phyloP scores from a whole-genome alignment of 1,140 invertebrate species.

The Holcopasites calliopsidis region DNA sequence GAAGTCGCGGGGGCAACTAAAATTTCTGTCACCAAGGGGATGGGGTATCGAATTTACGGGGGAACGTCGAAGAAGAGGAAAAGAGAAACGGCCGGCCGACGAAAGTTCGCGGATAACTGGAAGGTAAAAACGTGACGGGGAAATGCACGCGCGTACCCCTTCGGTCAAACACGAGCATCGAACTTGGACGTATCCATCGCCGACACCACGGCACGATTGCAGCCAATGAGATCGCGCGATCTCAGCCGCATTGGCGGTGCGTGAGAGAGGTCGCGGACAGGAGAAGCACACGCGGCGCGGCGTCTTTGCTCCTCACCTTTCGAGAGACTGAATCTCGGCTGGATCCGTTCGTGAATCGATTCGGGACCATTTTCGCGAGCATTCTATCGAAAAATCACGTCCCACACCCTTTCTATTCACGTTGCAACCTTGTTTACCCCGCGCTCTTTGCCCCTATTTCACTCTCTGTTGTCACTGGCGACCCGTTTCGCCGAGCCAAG shows the following conservation, averaged over 20 bases:
- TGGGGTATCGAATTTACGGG: not conserved
- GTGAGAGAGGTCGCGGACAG: constrained; percentile 61
- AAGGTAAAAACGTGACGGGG: constrained; percentile 1
- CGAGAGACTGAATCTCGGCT: not conserved
- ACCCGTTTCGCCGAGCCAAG: not conserved
- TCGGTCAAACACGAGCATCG: constrained; percentile 56
- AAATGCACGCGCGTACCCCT: constrained; percentile 43
- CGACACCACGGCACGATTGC: constrained; percentile 64
- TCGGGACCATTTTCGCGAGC: not conserved
- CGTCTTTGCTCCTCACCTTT: constrained; percentile 11
- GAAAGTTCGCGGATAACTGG: not conserved
- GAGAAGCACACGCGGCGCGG: constrained; percentile 56
- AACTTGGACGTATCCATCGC: constrained; percentile 66
- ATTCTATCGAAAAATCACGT: not conserved
- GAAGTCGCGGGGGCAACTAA: not conserved
- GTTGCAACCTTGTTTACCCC: not conserved
- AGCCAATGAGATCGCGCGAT: constrained; percentile 64
- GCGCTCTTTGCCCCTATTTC: not conserved
- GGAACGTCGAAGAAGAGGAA: not conserved
- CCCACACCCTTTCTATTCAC: not conserved
- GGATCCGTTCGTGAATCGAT: not conserved
- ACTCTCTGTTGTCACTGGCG: not conserved
- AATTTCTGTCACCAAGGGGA: not conserved
- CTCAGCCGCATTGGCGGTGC: constrained; percentile 67
- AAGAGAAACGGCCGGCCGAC: not conserved